Evolutionary conservation across 2,797 vertebrate genomes (phyloP).

Genomic region (Rhyacichthys aspro): DNA sequence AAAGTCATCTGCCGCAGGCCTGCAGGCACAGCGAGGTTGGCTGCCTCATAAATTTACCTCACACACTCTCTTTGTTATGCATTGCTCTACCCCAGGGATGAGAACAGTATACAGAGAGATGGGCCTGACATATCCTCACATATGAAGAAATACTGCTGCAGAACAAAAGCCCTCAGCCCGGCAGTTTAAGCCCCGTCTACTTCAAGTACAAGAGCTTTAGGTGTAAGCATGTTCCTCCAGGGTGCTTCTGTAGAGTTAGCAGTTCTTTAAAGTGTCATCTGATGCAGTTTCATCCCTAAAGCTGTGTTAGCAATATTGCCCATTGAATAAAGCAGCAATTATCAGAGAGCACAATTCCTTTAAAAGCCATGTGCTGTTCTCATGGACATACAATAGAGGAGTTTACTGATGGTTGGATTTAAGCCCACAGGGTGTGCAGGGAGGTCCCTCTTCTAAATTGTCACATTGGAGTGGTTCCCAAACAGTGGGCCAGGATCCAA

Average conservation of each 20-base stretch:
- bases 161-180: slow-evolving; percentile 12
- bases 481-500: too few relatives aligned
- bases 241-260: slow-evolving; percentile 27
- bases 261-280: slow-evolving; percentile 29
- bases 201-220: slow-evolving; percentile 24
- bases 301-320: background rate
- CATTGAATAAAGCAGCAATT: slow-evolving; percentile 12
- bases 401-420: too few relatives aligned
- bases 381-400: too few relatives aligned
- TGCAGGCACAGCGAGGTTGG: slow-evolving; percentile 47
- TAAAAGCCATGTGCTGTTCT: too few relatives aligned
- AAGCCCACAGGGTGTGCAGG: too few relatives aligned
- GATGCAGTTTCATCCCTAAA: slow-evolving; percentile 27
- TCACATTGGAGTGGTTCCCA: too few relatives aligned
- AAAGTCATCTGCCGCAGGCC: slow-evolving; percentile 62
- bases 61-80: slow-evolving; percentile 53
- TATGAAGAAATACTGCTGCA: slow-evolving; percentile 24
- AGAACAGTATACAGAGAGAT: slow-evolving; percentile 8
- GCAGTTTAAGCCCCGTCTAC: slow-evolving; percentile 24
- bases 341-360: background rate
- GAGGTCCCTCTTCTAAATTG: too few relatives aligned
- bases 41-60: slow-evolving; percentile 64
- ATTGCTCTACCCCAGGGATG: slow-evolving; percentile 45
- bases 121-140: slow-evolving; percentile 24
- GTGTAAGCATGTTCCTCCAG: slow-evolving; percentile 22